Percentiles rank a stretch among this genome's conserved stretches.
These are phyloP conservation scores for Meteorus cinctellus DNA, from an alignment of 2,888 invertebrate species.

Conservation along the genomic window DNA sequence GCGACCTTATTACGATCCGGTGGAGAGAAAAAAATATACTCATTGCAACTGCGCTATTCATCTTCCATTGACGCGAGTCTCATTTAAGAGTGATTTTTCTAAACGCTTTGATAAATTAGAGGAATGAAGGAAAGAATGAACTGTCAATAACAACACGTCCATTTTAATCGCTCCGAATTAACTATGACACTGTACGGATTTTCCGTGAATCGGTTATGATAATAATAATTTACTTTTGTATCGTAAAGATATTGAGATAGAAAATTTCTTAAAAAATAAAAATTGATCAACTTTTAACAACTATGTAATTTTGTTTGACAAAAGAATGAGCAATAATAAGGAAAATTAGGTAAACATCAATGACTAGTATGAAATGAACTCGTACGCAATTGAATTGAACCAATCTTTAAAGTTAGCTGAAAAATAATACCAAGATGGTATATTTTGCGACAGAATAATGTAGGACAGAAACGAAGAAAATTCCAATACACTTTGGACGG, in stretches of 20 bases:
- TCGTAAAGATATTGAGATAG: background rate
- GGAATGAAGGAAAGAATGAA: background rate
- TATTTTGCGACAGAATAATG: background rate
- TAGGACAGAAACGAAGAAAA: background rate
- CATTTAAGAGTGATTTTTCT: background rate
- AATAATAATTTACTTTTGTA: slow-evolving; percentile 18
- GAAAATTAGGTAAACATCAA: background rate
- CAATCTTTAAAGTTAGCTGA: background rate
- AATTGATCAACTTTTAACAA: background rate
- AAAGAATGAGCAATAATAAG: slow-evolving; percentile 28
- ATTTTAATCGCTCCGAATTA: slow-evolving; percentile 14
- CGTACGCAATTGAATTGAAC: background rate
- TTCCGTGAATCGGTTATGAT: background rate
- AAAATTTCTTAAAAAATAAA: background rate
- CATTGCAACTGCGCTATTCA: background rate
- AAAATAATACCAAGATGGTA: background rate
- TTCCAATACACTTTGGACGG: background rate
- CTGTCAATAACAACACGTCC: slow-evolving; percentile 14
- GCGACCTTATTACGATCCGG: background rate
- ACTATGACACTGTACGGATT: background rate
- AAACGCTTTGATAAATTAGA: slow-evolving; percentile 1
- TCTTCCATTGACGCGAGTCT: background rate
- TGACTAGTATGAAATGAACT: background rate
- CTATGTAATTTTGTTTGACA: slow-evolving; percentile 43
- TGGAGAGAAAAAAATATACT: background rate